Evolutionary conservation across 2,797 vertebrate genomes (phyloP).

Genomic region (Dicrostonyx torquatus): DNA sequence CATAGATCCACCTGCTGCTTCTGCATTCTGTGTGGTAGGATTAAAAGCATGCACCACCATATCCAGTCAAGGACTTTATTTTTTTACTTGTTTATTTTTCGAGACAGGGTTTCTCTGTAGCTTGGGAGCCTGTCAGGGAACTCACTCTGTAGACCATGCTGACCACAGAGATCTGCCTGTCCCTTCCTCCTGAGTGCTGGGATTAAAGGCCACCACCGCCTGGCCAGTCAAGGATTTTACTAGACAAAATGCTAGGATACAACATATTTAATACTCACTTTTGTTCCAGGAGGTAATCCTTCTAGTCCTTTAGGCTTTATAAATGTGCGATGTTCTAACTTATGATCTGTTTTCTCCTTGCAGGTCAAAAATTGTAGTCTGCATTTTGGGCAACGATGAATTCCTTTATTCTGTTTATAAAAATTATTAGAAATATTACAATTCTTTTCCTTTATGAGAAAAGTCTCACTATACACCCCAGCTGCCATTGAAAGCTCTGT

Average conservation of each 20-base stretch:
- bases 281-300: conserved; percentile 97
- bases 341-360: conserved; percentile 97
- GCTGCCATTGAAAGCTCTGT: neutral
- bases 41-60: too few species aligned
- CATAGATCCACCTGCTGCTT: too few species aligned
- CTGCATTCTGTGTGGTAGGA: too few species aligned
- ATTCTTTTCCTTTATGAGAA: neutral
- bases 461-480: neutral
- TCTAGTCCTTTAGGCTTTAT: conserved; percentile 95
- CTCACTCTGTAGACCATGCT: neutral
- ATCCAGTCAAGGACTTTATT: too few species aligned
- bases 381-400: conserved; percentile 97
- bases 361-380: conserved; percentile 96
- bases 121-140: too few species aligned
- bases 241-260: conserved; percentile 31
- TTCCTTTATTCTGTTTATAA: conserved; percentile 93
- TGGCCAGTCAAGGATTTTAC: neutral
- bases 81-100: too few species aligned
- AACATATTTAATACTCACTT: conserved; percentile 87
- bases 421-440: conserved; percentile 42
- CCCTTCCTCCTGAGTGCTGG: neutral
- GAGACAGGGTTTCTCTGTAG: neutral
- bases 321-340: conserved; percentile 94
- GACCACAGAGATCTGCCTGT: neutral
- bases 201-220: neutral